Evolutionary conservation across 92 coral and sea anemone genomes (phyloP).

Genomic region (Parazoanthus swiftii): DNA sequence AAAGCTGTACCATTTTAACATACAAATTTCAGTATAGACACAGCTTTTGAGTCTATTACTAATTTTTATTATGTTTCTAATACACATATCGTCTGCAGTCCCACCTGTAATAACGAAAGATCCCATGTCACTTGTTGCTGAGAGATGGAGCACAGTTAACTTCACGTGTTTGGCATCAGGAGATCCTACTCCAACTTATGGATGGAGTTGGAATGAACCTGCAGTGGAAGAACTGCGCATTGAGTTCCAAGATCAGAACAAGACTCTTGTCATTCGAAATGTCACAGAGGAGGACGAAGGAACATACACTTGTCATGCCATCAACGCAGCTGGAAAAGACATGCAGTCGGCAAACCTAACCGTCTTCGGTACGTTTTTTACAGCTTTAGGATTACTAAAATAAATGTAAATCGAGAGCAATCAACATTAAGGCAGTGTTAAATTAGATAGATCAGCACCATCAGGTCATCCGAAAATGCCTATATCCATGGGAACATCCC

Average conservation of each 20-base stretch:
- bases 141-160: conserved; percentile 19
- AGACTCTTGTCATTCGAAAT: background rate
- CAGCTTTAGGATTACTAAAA: background rate
- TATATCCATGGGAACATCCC: too few species aligned
- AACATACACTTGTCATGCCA: conserved; percentile 1
- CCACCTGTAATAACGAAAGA: background rate
- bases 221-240: background rate
- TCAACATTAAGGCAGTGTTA: too few species aligned
- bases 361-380: background rate
- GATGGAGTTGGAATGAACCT: background rate
- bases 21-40: too few species aligned
- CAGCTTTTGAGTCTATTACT: background rate
- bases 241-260: background rate
- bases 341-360: background rate
- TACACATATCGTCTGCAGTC: background rate
- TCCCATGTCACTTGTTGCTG: conserved; percentile 20
- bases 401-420: background rate
- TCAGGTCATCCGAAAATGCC: too few species aligned
- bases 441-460: too few species aligned
- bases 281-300: conserved; percentile 12
- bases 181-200: conserved; percentile 2
- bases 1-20: too few species aligned
- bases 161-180: conserved; percentile 20
- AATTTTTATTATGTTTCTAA: too few species aligned
- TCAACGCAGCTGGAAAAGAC: background rate